Conservation (phyloP, 2,113 vertebrate species). For the zebrafish (Danio rerio) region DNA sequence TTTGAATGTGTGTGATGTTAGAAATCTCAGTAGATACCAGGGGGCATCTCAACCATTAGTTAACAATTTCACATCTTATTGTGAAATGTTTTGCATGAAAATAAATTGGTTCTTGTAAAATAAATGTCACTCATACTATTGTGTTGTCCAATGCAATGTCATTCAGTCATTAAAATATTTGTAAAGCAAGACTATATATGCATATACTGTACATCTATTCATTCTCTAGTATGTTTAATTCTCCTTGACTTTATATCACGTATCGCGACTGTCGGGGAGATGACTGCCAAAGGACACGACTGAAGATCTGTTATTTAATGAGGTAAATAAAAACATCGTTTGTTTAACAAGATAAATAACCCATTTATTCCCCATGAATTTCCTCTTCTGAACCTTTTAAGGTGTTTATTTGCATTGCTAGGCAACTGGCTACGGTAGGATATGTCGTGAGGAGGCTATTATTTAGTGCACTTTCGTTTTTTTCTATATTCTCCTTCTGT, state of each 20-base stretch:
- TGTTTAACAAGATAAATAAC: neutral
- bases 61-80: neutral
- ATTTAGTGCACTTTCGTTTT: neutral
- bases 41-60: neutral
- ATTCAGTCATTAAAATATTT: neutral
- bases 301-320: slow-evolving; percentile 97
- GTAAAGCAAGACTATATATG: neutral
- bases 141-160: neutral
- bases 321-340: slow-evolving; percentile 78
- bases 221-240: slow-evolving; percentile 33
- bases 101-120: neutral
- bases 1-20: neutral
- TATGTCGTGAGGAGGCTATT: slow-evolving; percentile 13
- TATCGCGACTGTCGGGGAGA: slow-evolving; percentile 86
- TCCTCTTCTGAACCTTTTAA: neutral
- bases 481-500: slow-evolving; percentile 6
- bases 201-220: neutral
- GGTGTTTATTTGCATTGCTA: slow-evolving; percentile 35
- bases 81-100: neutral
- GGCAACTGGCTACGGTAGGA: slow-evolving; percentile 24
- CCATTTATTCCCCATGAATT: slow-evolving; percentile 4
- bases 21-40: neutral
- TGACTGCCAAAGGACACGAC: slow-evolving; percentile 79
- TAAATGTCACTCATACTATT: neutral
- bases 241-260: slow-evolving; percentile 83